Evolutionary conservation across 1,140 invertebrate genomes (phyloP), one percentile per base, ranked within the genome.

Genomic region (Manduca sexta): DNA sequence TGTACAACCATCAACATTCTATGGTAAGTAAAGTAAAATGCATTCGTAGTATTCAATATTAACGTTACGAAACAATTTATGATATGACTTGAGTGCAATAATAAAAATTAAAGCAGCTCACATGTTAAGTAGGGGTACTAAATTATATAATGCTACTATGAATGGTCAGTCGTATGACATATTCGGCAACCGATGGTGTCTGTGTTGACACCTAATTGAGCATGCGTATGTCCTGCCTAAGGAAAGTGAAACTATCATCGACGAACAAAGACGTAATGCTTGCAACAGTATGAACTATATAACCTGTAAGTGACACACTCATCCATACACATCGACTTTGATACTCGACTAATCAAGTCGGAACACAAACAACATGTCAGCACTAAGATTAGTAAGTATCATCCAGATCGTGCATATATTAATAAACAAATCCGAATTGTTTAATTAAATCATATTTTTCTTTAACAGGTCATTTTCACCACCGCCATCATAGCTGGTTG

Each of bases 211-310:
- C 70, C 70, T 72, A 69, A 83, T 82, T 76, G 67, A 62, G 69
- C 65, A 79, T 75, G 71, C 75, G 50, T 49, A 57, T 57, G 73
- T 82, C 79, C 82, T 77, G 67, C 40, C 73, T 58, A 80, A 74
- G 77, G 70, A 84, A 85, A 85, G 82, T 83, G 82, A 85, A 85
- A 85, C 56, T 64, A 47, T 49, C 44, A 44, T 17, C 57, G 60
- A 72, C 62, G 49, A 53, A 74, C 73, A 77, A 70, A 73, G 70
- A 68, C 68, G 69, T 70, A 74, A 78, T 69, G 64, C 71, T 82
- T 85, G 76, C 82, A 83, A 80, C 78, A 85, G 64, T 77, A 64
- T 77, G 70, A 78, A 81, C 71, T 85, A 85, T 85, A 85, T 82
- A 85, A 79, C 61, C 64, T 64, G 5, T 67, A 60, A 63, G 73